Base-by-base conservation (phyloP, 2,113 vertebrate genomes). In the Halichoerus grypus region DNA sequence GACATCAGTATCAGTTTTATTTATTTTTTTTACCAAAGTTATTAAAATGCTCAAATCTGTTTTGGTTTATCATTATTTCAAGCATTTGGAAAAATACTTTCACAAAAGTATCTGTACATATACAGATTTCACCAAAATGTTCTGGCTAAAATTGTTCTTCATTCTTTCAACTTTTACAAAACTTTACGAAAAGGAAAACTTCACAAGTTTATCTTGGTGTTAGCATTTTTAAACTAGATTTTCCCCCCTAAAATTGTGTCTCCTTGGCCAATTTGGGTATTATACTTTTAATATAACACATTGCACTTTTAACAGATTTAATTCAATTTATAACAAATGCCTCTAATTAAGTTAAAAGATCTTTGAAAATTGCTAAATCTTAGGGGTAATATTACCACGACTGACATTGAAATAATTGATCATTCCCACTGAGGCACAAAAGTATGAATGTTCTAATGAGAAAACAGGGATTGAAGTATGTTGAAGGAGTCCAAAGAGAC, bases 351-450 rank as follows among this genome's bases (percentile, higher is more conserved):
- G 97, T 96, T 90, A 98, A 98, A 98, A 94, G 97, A 82, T 94
- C 97, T 88, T 94, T 90, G 83, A 96, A 97, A 88, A 87, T 55
- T 95, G 95, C 95, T 98, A 98, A 98, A 98, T 98, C 98, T 98
- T 84, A n/a, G 49, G 97, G 97, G 79, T 95, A 97, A 98, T 97
- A 96, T 96, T 98, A 97, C 55, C 93, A 93, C 95, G 36, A 59
- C 95, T 98, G 96, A 96, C 98, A 97, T 39, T 98, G 99, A 97
- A 98, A 98, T 97, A 98, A 98, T 94, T 98, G 97, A 98, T 96
- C 96, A 97, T 98, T 97, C 94, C 97, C 94, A 97, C 96, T 88
- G 95, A 96, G 98, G 98, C 96, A 96, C 89, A 91, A 74, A 96
- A 93, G 88, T 88, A 77, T 88, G 85, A 96, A 96, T 51, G 90